Base-by-base conservation (phyloP, 1,140 invertebrate species). In the Physella acuta region DNA sequence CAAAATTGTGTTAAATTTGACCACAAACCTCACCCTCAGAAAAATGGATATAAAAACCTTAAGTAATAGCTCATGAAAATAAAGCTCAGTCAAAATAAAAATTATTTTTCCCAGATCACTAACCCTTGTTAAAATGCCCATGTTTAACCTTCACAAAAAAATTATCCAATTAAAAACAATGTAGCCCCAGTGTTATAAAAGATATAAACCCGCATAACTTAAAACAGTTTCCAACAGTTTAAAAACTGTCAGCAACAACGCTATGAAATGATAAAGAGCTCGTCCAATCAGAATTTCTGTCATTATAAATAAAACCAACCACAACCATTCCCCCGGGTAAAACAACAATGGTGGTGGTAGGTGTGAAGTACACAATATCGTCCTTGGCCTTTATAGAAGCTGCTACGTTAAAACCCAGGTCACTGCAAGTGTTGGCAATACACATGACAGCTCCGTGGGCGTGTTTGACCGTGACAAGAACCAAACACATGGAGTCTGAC, bases 381-480 rank as follows among this genome's bases (percentile, higher is more conserved):
- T 61, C 59, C 8, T 61, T 34, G 28, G 59, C 59, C 39, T 61
- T n/a, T 30, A 61, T 8, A 8, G 1, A 11, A 26, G 24, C 33
- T 16, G 14, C 39, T 0, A 73, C 14, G 1, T 61, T 26, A 14
- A 72, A 70, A 44, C 30, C 30, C 26, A n/a, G 59, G n/a, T 58
- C 63, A 20, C 20, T 39, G 52, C 77, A 79, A 0, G 55, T n/a
- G 63, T 74, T 79, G 16, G 64, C 68, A 31, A 55, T 68, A 58
- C 73, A 73, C 49, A 76, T 65, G 3, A 71, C 56, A 11, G 71
- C 64, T 20, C 77, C 77, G 33, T 61, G 16, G 11, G 51, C 24
- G 63, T 75, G 72, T 36, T 72, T 70, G 17, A 61, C 51, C 16
- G 37, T 56, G 24, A 77, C 30, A 11, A 75, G 11, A 24, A 51